phyloP scores from a whole-genome alignment of 2,797 vertebrate genomes.

The Prunella strophiata region DNA sequence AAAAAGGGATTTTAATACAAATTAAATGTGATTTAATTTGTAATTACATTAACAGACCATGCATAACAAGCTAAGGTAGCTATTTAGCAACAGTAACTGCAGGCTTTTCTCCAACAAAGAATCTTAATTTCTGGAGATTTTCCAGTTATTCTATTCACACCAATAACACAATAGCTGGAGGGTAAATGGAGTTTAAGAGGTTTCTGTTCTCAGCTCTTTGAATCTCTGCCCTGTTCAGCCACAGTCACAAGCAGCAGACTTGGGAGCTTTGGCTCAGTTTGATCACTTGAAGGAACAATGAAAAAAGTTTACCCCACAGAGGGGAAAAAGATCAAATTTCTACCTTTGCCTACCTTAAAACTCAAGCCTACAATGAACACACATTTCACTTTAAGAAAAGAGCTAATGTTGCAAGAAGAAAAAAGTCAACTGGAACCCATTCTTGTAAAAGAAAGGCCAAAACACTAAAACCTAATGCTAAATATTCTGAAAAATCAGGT shows the following conservation, averaged over 20 bases:
- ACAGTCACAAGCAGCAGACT: background rate
- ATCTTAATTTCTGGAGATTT: conserved; percentile 8
- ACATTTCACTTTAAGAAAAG: background rate
- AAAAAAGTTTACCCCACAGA: background rate
- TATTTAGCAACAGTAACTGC: background rate
- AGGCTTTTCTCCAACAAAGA: conserved; percentile 3
- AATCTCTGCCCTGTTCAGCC: background rate
- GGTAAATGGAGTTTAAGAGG: background rate
- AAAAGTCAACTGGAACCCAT: background rate
- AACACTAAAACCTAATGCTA: background rate
- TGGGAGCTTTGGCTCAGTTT: background rate
- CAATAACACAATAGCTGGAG: background rate
- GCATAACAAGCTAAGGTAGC: background rate
- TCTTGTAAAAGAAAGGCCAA: background rate
- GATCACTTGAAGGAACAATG: background rate
- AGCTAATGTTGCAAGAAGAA: background rate
- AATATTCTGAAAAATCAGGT: background rate
- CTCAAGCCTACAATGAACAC: background rate
- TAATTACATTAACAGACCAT: conserved; percentile 18
- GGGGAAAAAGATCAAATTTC: background rate
- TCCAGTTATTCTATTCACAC: background rate
- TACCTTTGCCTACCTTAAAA: background rate
- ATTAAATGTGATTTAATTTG: conserved; percentile 12
- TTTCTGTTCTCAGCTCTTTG: background rate
- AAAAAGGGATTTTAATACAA: conserved; percentile 18